phyloP scores from a whole-genome alignment of 1,140 invertebrate genomes.

The Ridgeia piscesae region DNA sequence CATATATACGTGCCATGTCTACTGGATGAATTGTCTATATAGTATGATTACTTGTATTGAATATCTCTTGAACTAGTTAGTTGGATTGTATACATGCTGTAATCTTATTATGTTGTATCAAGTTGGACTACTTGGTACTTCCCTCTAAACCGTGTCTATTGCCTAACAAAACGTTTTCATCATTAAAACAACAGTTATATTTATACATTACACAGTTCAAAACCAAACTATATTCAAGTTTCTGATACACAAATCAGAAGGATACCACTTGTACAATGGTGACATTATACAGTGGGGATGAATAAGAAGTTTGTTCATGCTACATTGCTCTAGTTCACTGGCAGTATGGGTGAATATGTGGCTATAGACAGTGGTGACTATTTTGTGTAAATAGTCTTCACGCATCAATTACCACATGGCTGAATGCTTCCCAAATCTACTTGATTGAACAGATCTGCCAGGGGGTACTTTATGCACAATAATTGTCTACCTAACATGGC shows the following conservation, averaged over 20 bases:
- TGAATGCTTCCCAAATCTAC: too few relatives aligned
- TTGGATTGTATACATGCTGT: background rate
- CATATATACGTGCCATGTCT: background rate
- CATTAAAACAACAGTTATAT: background rate
- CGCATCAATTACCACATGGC: too few relatives aligned
- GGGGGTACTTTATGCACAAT: background rate
- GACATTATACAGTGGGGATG: background rate
- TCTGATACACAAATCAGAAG: background rate
- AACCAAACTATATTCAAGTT: background rate
- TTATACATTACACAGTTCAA: background rate
- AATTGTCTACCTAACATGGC: background rate
- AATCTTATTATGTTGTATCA: background rate
- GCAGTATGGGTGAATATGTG: too few relatives aligned
- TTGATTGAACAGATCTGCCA: too few relatives aligned
- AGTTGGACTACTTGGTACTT: background rate
- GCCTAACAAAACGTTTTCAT: too few relatives aligned
- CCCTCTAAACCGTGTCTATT: background rate
- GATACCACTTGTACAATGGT: background rate
- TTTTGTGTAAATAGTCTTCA: too few relatives aligned
- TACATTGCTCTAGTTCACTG: background rate
- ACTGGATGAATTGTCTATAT: background rate
- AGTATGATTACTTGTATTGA: background rate
- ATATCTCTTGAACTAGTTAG: too few relatives aligned
- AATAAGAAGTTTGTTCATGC: background rate
- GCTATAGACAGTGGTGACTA: too few relatives aligned